phyloP scores from a whole-genome alignment of 2,888 invertebrate genomes.

The Alitta virens region DNA sequence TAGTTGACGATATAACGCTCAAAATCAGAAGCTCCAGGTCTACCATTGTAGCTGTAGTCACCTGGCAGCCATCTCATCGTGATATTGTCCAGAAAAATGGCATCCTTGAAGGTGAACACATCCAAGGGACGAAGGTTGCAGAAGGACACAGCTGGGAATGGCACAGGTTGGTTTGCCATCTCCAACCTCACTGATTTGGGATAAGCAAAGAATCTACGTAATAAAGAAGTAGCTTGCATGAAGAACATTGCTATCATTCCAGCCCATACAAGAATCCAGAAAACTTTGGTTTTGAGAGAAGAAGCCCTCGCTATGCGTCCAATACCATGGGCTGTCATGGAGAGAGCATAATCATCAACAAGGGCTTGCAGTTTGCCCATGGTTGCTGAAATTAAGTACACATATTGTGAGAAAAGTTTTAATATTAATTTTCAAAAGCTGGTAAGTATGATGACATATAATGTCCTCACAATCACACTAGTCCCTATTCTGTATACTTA shows the following conservation, averaged over 20 bases:
- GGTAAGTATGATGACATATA: too few relatives aligned
- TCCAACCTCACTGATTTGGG: slow-evolving; percentile 18
- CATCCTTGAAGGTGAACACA: slow-evolving; percentile 13
- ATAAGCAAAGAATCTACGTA: background rate
- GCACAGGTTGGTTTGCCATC: slow-evolving; percentile 17
- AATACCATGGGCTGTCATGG: slow-evolving; percentile 14
- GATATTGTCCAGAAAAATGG: background rate
- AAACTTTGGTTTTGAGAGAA: background rate
- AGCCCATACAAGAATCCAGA: slow-evolving; percentile 1
- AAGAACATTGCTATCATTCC: slow-evolving; percentile 6
- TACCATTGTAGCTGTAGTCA: slow-evolving; percentile 10
- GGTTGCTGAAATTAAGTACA: too few relatives aligned
- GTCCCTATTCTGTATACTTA: too few relatives aligned
- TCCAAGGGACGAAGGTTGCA: slow-evolving; percentile 18
- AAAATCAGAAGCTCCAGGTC: slow-evolving; percentile 4
- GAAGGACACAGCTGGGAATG: slow-evolving; percentile 15
- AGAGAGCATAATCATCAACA: too few relatives aligned
- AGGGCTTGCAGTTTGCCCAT: too few relatives aligned
- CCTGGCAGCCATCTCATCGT: slow-evolving; percentile 1
- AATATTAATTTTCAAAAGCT: too few relatives aligned
- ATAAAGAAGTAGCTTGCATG: slow-evolving; percentile 3
- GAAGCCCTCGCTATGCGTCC: slow-evolving; percentile 5
- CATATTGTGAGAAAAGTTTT: too few relatives aligned
- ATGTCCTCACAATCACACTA: too few relatives aligned
- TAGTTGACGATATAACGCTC: slow-evolving; percentile 1